These are phyloP conservation scores for Oscheius sp. DNA, from an alignment of 1,140 invertebrate genomes.

Conservation along the genomic window DNA sequence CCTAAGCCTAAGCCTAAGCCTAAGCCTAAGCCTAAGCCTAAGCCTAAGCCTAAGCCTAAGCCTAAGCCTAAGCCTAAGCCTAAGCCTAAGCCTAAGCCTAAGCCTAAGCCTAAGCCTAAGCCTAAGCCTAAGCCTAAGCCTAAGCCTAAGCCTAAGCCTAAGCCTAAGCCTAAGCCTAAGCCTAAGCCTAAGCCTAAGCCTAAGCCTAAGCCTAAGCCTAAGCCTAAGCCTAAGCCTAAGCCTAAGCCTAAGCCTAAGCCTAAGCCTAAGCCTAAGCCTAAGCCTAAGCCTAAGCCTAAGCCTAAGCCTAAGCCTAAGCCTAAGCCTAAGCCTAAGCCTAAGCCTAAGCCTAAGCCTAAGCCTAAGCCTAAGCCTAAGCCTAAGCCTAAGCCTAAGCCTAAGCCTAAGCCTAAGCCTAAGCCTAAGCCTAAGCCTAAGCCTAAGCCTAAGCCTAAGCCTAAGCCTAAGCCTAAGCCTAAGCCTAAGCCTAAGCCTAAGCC, in stretches of 20 bases:
- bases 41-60: conserved; percentile 11
- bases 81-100: conserved; percentile 29
- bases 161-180: conserved; percentile 20
- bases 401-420: conserved; percentile 20
- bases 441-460: conserved; percentile 29
- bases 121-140: not conserved
- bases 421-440: conserved; percentile 28
- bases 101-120: conserved; percentile 16
- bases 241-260: conserved; percentile 12
- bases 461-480: conserved; percentile 23
- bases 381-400: conserved; percentile 12
- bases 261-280: not conserved
- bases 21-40: too few relatives aligned
- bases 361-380: conserved; percentile 27
- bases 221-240: too few relatives aligned
- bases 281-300: conserved; percentile 31
- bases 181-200: conserved; percentile 5
- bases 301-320: conserved; percentile 14
- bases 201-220: conserved; percentile 13
- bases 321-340: conserved; percentile 19
- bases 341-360: too few relatives aligned
- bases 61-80: conserved; percentile 8
- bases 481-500: conserved; percentile 24
- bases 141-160: conserved; percentile 7
- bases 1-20: conserved; percentile 9